Conservation (phyloP, 2,888 invertebrate species). For the Melitaea athalia region DNA sequence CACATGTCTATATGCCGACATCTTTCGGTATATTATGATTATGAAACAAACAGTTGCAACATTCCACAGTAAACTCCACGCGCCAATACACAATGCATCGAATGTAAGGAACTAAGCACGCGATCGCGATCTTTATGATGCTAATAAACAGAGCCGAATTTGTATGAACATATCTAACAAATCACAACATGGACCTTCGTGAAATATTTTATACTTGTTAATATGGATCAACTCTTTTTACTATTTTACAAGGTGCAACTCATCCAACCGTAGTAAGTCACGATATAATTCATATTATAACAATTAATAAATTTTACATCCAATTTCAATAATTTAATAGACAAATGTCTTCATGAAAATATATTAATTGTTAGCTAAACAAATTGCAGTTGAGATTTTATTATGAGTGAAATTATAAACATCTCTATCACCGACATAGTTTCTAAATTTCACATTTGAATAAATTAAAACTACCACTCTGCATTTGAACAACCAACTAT, state of each 20-base stretch:
- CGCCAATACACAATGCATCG: conserved; percentile 36
- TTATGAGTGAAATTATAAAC: too few species aligned
- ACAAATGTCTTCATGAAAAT: not conserved
- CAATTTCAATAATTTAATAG: not conserved
- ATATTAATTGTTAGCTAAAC: not conserved
- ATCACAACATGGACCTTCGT: conserved; percentile 15
- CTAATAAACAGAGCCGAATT: conserved; percentile 17
- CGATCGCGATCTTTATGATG: conserved; percentile 22
- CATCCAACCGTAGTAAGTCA: conserved; percentile 40
- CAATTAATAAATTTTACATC: conserved; percentile 23
- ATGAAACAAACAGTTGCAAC: conserved; percentile 45
- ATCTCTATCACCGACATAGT: too few species aligned
- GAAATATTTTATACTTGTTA: conserved; percentile 16
- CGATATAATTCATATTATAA: conserved; percentile 28
- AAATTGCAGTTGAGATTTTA: not conserved
- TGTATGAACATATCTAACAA: conserved; percentile 11
- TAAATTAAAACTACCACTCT: too few species aligned
- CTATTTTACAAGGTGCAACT: conserved; percentile 38
- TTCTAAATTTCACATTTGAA: too few species aligned
- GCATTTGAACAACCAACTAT: too few species aligned
- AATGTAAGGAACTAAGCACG: conserved; percentile 27
- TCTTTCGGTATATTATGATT: conserved; percentile 49
- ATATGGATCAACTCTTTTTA: conserved; percentile 32
- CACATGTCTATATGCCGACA: conserved; percentile 55
- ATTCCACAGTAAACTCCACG: conserved; percentile 44